Percentiles rank a stretch among this genome's conserved stretches.
phyloP scores from a whole-genome alignment of 1,140 invertebrate species.

The Eumaeus atala region DNA sequence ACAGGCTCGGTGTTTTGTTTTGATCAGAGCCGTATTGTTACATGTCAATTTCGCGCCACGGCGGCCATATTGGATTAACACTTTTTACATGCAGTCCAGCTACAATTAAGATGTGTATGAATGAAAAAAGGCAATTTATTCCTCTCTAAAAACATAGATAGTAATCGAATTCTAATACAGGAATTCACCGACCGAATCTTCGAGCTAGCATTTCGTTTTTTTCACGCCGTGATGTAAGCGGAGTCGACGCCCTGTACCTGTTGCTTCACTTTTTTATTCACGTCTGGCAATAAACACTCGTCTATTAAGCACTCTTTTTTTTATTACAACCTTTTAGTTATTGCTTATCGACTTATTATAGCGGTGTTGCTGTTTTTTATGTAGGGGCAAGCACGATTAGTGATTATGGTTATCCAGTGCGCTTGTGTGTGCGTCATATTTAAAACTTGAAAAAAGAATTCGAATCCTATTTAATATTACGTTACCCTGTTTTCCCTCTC shows the following conservation, averaged over 20 bases:
- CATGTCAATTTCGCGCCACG: background rate
- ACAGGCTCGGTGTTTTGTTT: too few species aligned
- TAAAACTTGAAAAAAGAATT: too few species aligned
- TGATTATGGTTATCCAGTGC: background rate
- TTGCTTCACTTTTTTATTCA: conserved; percentile 47
- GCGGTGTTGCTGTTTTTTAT: conserved; percentile 14
- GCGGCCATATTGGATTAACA: background rate
- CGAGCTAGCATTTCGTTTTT: conserved; percentile 24
- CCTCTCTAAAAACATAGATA: conserved; percentile 4
- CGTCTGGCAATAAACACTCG: conserved; percentile 35
- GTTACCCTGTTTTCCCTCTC: too few species aligned
- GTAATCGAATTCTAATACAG: conserved; percentile 1
- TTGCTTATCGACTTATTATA: conserved; percentile 48
- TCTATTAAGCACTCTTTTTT: conserved; percentile 41
- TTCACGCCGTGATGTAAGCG: conserved; percentile 46
- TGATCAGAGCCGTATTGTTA: background rate
- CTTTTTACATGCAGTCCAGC: conserved; percentile 6
- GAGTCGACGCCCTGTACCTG: conserved; percentile 52
- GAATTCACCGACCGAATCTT: conserved; percentile 2
- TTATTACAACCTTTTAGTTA: conserved; percentile 39
- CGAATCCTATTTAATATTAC: too few species aligned
- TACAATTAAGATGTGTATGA: background rate
- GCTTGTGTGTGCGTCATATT: too few species aligned
- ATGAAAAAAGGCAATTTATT: conserved; percentile 1
- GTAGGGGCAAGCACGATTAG: background rate